Base-by-base conservation (phyloP, 1,140 invertebrate genomes). In the Babylonia areolata region DNA sequence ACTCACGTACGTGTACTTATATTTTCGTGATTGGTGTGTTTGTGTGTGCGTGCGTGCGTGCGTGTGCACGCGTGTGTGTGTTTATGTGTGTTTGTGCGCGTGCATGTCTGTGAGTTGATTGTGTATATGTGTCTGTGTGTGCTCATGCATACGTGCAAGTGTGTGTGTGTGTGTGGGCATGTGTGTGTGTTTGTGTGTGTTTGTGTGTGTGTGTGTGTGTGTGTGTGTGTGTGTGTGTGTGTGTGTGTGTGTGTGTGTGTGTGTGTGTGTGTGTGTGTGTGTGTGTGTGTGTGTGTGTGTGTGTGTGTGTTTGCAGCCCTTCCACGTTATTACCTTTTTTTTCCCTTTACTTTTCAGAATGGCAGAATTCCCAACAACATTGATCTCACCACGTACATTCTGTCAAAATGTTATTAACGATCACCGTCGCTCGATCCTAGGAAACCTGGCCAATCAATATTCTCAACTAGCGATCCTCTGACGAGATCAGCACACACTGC, bases 241-340 rank as follows among this genome's bases (percentile, higher is more conserved):
- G 58, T 64, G 58, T 28, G 58, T 64, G 58, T 28, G 58, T 64
- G 58, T 64, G 58, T 64, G 58, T 28, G 15, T 64, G 58, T 64
- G 58, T 64, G 58, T 64, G 58, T 64, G 58, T 64, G 58, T 64
- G 58, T 64, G 58, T 64, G 58, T 64, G 58, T 64, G 58, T 64
- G 28, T 64, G 58, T 64, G 58, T 64, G 58, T n/a, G 58, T n/a
- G 58, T n/a, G 58, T 64, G 12, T 23, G 12, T n/a, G 58, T 64
- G 58, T 23, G 12, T 11, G 1, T 64, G 2, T 23, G 6, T 64
- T 5, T 64, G 58, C 58, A n/a, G n/a, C n/a, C n/a, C n/a, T n/a
- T n/a, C n/a, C n/a, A n/a, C n/a, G n/a, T n/a, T n/a, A n/a, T n/a
- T n/a, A n/a, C n/a, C n/a, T n/a, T n/a, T n/a, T n/a, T 51, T n/a